Percentiles rank a stretch among this genome's conserved stretches.
Conservation (phyloP, 2,797 vertebrate species). For the Odontamblyopus lacepedii region DNA sequence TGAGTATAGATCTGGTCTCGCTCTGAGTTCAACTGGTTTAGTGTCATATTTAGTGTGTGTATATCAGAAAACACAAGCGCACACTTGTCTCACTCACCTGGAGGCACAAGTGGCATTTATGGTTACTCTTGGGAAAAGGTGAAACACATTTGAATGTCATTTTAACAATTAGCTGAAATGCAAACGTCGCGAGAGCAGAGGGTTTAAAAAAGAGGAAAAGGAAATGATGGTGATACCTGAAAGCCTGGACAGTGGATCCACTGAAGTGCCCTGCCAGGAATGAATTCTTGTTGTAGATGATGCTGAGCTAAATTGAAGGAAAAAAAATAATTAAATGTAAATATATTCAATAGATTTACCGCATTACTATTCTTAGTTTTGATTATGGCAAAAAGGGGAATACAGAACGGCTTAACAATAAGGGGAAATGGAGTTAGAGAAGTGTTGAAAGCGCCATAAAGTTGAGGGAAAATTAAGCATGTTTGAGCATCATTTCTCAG, state of each 20-base stretch:
- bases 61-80: neutral
- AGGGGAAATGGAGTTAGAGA: neutral
- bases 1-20: neutral
- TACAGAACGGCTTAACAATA: neutral
- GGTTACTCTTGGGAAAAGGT: neutral
- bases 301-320: conserved; percentile 79
- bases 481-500: no score
- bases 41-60: neutral
- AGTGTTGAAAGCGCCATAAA: neutral
- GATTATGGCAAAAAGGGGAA: neutral
- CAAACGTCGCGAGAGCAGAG: neutral
- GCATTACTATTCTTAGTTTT: neutral
- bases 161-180: neutral
- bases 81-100: neutral
- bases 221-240: conserved; percentile 79
- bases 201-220: neutral
- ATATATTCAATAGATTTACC: neutral
- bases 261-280: conserved; percentile 78
- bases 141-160: neutral
- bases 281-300: conserved; percentile 73
- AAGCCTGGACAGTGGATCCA: conserved; percentile 80
- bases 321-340: neutral
- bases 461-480: no score
- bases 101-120: no score
- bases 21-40: neutral